A percentile compares a stretch with the other conserved stretches of the same genome.
phyloP scores from a whole-genome alignment of 1,140 invertebrate species.

The Oppia nitens region DNA sequence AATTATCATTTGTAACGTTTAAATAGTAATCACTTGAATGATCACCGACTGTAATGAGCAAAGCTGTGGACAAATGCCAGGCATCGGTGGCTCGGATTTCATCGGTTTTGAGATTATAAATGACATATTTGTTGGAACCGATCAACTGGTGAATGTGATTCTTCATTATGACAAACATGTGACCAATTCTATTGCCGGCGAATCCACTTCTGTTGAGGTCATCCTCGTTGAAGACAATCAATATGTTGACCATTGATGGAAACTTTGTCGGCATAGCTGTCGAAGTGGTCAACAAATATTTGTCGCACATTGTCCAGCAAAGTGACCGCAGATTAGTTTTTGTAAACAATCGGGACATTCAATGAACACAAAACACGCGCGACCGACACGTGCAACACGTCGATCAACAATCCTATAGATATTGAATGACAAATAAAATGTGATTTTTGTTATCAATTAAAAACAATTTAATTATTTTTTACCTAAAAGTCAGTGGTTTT shows the following conservation, averaged over 20 bases:
- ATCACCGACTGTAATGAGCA: neutral
- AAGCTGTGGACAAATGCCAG: neutral
- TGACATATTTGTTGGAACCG: neutral
- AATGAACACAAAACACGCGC: no score
- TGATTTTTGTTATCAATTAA: no score
- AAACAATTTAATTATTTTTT: no score
- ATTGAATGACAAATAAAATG: no score
- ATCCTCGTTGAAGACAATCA: neutral
- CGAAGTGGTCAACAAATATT: no score
- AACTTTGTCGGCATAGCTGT: neutral
- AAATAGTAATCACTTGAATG: neutral
- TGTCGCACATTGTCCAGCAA: no score
- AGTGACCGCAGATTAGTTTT: no score
- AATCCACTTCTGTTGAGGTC: neutral
- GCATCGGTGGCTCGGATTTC: neutral
- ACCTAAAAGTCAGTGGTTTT: no score
- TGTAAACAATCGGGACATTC: no score
- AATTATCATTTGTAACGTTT: neutral
- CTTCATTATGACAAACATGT: neutral
- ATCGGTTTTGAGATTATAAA: neutral
- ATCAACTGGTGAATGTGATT: neutral
- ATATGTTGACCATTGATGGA: neutral
- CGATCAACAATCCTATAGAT: no score
- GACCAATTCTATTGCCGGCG: neutral
- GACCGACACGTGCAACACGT: no score